Evolutionary conservation across 2,797 vertebrate genomes (phyloP), one percentile per base, ranked within the genome.

Genomic region (Choloepus didactylus): DNA sequence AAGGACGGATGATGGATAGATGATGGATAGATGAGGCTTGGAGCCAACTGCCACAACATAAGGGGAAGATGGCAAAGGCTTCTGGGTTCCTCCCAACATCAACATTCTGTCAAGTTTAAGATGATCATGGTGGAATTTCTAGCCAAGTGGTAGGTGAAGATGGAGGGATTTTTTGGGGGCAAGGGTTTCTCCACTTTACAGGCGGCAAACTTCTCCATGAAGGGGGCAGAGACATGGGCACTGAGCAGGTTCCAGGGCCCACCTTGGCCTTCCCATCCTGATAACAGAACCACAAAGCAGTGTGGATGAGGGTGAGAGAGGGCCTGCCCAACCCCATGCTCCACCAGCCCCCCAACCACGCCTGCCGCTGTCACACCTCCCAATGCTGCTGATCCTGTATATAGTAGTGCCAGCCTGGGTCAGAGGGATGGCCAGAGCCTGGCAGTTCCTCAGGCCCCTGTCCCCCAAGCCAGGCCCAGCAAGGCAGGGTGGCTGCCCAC

Each of bases 61-160:
- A 38, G 21, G 41, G 83, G 59, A 87, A 54, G 67, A 76, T 72
- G 35, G 9, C 64, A 79, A 82, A 89, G 87, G 29, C 41, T 56
- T 73, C 35, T 4, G 54, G 59, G 41, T 54, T 72, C 35, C 27
- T 83, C 46, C 21, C 18, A 15, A 60, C 49, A 59, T 23, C 38
- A 70, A 25, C 21, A 62, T 16, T 60, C 49, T 29, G 59, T 29
- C n/a, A 69, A 73, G 72, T 60, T 90, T 62, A 29, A 66, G 69
- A 35, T 1, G 27, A 38, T 19, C 8, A 88, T 64, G 69, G 9
- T 66, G 2, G n/a, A 49, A 91, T 41, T 86, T 76, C 76, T 29
- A 76, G 29, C 56, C 19, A 0, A 7, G 0, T 2, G 10, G 23
- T 1, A 79, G 62, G 75, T 70, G 5, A 69, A 38, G n/a, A 80